These are phyloP conservation scores for Myotis daubentonii DNA, from an alignment of 2,797 vertebrate species.

Conservation along the genomic window DNA sequence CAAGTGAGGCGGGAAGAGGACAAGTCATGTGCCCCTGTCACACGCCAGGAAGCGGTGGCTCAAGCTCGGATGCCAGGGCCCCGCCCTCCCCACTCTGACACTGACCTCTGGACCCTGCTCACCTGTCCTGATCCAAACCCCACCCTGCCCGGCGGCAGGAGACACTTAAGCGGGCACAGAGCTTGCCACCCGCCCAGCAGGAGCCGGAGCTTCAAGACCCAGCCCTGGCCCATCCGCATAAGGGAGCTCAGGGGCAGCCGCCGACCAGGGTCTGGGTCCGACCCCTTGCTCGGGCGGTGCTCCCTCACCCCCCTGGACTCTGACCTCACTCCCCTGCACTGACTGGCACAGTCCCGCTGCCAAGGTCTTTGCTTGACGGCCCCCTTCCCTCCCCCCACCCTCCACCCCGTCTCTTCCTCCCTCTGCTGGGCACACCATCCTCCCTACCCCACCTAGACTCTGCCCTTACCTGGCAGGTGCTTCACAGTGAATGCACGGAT, in stretches of 20 bases:
- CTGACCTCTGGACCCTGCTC: neutral
- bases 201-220: rapidly evolving
- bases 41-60: rapidly evolving
- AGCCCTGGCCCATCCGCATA: rapidly evolving
- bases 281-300: neutral
- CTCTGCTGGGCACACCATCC: neutral
- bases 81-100: neutral
- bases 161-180: neutral
- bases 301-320: neutral
- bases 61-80: rapidly evolving
- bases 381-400: rapidly evolving
- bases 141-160: neutral
- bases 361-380: neutral
- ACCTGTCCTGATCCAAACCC: neutral
- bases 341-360: neutral
- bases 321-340: neutral
- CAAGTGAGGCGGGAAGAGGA: neutral
- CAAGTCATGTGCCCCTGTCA: neutral
- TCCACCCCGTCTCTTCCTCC: too few species aligned
- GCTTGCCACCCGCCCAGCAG: neutral
- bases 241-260: neutral
- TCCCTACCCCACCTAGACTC: neutral
- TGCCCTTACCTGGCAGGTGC: neutral
- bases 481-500: neutral
- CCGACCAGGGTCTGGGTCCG: neutral